phyloP scores from a whole-genome alignment of 2,888 invertebrate genomes.

The Cataglyphis livida region DNA sequence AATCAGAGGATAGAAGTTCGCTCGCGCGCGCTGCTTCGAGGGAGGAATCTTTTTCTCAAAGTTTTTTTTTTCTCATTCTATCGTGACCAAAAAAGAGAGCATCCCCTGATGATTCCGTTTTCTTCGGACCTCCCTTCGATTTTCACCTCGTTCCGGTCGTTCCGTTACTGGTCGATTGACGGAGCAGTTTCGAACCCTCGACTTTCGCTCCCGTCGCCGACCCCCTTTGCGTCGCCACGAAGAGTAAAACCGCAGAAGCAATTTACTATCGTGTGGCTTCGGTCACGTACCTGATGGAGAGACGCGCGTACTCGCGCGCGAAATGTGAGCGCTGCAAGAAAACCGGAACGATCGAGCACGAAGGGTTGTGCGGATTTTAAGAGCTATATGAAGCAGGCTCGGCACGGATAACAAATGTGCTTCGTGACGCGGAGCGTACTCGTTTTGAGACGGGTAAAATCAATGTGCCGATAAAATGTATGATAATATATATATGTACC shows the following conservation, averaged over 20 bases:
- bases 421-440: constrained; percentile 22
- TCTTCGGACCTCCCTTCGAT: not conserved
- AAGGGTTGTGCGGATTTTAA: constrained; percentile 41
- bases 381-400: constrained; percentile 4
- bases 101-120: constrained; percentile 26
- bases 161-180: constrained; percentile 31
- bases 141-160: constrained; percentile 30
- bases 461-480: constrained; percentile 44
- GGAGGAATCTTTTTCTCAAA: constrained; percentile 47
- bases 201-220: constrained; percentile 32
- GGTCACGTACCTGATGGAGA: constrained; percentile 63
- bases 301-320: constrained; percentile 53
- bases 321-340: constrained; percentile 56
- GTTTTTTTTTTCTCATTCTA: constrained; percentile 15
- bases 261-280: constrained; percentile 59
- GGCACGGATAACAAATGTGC: constrained; percentile 37
- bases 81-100: constrained; percentile 15
- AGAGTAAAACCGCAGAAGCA: constrained; percentile 61
- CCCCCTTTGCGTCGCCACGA: constrained; percentile 12
- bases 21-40: constrained; percentile 23
- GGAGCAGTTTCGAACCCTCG: constrained; percentile 39
- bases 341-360: constrained; percentile 37
- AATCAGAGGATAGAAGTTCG: constrained; percentile 26
- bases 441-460: constrained; percentile 27
- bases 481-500: no score